Evolutionary conservation across 2,797 vertebrate species (phyloP).

Genomic region (Parauchenoglanis ngamensis): DNA sequence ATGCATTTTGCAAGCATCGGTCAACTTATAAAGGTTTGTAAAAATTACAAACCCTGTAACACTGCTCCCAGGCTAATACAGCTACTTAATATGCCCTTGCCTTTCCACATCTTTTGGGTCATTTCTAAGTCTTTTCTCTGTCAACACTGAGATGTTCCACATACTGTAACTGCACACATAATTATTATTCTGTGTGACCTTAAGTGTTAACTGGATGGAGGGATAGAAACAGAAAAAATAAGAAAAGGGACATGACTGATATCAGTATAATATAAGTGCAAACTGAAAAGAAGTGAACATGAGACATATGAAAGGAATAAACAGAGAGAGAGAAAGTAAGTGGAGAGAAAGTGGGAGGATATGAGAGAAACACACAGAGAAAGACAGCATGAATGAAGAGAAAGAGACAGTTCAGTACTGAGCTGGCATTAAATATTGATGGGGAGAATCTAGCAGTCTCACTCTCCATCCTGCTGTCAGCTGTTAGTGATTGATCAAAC

Average conservation of each 20-base stretch:
- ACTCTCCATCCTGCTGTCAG: slow-evolving; percentile 51
- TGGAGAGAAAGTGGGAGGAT: not conserved
- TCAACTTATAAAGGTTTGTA: not conserved
- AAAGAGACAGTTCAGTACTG: not conserved
- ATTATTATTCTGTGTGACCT: not conserved
- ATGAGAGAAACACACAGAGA: slow-evolving; percentile 18
- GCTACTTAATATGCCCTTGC: not conserved
- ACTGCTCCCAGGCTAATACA: not conserved
- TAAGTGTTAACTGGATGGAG: not conserved
- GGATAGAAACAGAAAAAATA: not conserved
- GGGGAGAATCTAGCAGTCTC: slow-evolving; percentile 27
- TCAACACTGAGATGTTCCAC: not conserved
- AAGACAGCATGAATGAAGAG: slow-evolving; percentile 3
- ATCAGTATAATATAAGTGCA: not conserved
- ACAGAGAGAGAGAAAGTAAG: not conserved
- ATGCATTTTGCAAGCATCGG: not conserved
- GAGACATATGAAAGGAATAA: not conserved
- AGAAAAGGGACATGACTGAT: not conserved
- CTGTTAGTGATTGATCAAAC: slow-evolving; percentile 52
- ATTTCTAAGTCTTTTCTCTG: not conserved
- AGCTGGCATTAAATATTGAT: slow-evolving; percentile 42
- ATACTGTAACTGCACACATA: not conserved
- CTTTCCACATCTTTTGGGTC: not conserved
- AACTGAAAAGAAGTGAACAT: not conserved
- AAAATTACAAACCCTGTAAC: not conserved